These are phyloP conservation scores for Agrilus cyanescens DNA, from an alignment of 2,888 invertebrate species.

Conservation along the genomic window DNA sequence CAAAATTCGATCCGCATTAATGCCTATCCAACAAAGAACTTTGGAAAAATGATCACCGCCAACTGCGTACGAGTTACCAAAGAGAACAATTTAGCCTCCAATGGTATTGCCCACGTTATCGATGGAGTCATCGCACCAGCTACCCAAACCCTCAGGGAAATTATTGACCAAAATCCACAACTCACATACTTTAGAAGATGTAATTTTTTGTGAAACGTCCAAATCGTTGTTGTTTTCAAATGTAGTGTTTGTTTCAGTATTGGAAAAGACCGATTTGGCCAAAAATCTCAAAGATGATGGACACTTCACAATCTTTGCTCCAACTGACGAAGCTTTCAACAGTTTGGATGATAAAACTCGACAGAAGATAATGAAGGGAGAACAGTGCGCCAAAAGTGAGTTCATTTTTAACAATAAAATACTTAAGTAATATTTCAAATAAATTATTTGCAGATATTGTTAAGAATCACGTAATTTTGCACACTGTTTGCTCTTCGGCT, in stretches of 20 bases:
- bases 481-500: constrained; percentile 53
- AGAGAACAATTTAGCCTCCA: constrained; percentile 49
- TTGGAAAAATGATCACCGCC: constrained; percentile 44
- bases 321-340: constrained; percentile 54
- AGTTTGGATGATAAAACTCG: constrained; percentile 42
- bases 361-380: constrained; percentile 43
- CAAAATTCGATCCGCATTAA: constrained; percentile 45
- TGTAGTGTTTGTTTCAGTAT: constrained; percentile 31
- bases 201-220: constrained; percentile 18
- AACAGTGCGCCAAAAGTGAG: constrained; percentile 49
- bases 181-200: constrained; percentile 45
- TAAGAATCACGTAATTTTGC: constrained; percentile 52
- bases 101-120: constrained; percentile 55
- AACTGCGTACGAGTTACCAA: constrained; percentile 54
- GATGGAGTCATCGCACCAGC: constrained; percentile 47
- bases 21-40: constrained; percentile 39
- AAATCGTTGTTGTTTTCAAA: neutral
- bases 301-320: constrained; percentile 54
- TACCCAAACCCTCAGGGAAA: constrained; percentile 42
- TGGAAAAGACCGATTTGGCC: constrained; percentile 45
- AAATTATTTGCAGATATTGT: constrained; percentile 42
- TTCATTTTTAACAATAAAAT: neutral
- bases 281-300: constrained; percentile 41
- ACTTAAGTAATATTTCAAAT: constrained; percentile 5
- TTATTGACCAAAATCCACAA: constrained; percentile 45